phyloP scores from a whole-genome alignment of 2,888 invertebrate genomes.

The Ophonus ardosiacus region DNA sequence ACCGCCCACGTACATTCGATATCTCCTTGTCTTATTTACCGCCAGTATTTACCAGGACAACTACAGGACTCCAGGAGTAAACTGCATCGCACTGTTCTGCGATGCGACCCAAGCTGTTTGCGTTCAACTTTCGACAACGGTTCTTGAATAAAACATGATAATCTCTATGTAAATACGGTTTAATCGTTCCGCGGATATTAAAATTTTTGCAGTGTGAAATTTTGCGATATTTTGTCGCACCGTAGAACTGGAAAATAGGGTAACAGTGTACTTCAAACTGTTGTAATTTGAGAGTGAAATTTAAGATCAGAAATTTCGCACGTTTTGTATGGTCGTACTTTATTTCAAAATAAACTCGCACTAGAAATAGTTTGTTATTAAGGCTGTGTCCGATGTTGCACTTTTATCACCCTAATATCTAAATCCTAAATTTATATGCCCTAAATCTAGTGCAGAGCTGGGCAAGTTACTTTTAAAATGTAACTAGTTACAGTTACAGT shows the following conservation, averaged over 20 bases:
- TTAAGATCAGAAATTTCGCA: neutral
- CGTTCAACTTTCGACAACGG: neutral
- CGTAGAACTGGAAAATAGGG: neutral
- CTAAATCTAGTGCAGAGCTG: no score
- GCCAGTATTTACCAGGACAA: conserved; percentile 21
- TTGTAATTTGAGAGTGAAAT: neutral
- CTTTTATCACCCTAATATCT: no score
- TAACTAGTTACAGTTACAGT: no score
- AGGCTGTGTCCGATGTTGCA: no score
- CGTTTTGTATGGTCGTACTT: no score
- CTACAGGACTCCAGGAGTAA: neutral
- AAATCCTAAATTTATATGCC: no score
- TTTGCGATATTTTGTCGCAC: conserved; percentile 8
- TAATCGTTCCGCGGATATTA: conserved; percentile 32
- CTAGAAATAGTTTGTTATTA: no score
- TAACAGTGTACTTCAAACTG: neutral
- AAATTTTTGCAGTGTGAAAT: conserved; percentile 26
- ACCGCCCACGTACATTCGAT: conserved; percentile 15
- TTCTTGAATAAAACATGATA: conserved; percentile 45
- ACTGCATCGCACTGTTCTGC: neutral
- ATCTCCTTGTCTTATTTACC: conserved; percentile 43
- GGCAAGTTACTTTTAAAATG: no score
- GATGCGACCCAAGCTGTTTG: neutral
- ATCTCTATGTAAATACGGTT: conserved; percentile 43
- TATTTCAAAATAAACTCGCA: no score